These are phyloP conservation scores for Tetheella fluctuosa DNA, from an alignment of 2,888 invertebrate genomes.

Conservation along the genomic window DNA sequence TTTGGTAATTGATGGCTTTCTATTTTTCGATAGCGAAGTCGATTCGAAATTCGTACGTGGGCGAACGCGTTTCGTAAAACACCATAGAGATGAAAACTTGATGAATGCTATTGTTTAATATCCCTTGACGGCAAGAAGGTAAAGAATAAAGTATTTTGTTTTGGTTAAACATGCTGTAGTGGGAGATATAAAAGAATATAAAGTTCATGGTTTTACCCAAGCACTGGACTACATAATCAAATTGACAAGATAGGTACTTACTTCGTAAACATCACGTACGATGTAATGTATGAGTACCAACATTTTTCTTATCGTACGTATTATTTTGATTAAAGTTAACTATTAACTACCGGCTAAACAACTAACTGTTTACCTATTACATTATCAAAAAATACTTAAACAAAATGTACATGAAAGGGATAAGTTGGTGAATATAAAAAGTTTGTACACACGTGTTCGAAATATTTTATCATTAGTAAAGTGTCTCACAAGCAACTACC, in stretches of 20 bases:
- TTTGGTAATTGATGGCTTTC: conserved; percentile 78
- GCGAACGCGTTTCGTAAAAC: conserved; percentile 69
- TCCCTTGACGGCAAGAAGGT: background rate
- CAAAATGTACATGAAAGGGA: background rate
- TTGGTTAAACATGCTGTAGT: too few relatives aligned
- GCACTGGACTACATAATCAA: too few relatives aligned
- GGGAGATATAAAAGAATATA: too few relatives aligned
- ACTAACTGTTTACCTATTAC: too few relatives aligned
- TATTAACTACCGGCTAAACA: too few relatives aligned
- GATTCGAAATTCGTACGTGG: conserved; percentile 72
- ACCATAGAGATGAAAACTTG: conserved; percentile 28
- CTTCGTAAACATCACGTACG: too few relatives aligned
- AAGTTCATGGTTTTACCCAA: too few relatives aligned
- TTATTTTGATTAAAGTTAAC: too few relatives aligned
- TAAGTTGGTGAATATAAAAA: background rate
- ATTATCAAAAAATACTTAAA: too few relatives aligned
- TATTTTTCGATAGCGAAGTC: conserved; percentile 79
- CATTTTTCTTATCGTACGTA: too few relatives aligned
- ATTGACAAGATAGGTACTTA: too few relatives aligned
- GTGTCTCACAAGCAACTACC: background rate
- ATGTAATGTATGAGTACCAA: too few relatives aligned
- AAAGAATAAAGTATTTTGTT: background rate
- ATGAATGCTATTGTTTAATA: background rate
- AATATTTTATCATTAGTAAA: background rate
- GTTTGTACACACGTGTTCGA: background rate